Base-by-base conservation (phyloP, 2,797 vertebrate species). In the Chloroceryle inda region DNA sequence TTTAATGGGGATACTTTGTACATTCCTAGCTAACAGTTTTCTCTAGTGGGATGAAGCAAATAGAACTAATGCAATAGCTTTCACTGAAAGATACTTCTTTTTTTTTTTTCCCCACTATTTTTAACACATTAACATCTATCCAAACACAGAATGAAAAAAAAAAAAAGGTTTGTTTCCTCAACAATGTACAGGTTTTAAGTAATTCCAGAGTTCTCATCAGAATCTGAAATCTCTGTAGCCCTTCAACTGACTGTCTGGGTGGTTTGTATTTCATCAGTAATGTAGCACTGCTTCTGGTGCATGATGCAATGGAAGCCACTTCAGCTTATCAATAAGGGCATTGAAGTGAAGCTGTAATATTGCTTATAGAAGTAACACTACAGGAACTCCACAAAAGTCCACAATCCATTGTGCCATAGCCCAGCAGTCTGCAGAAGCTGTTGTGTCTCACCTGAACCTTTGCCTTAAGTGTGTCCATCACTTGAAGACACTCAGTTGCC, bases 361-460 rank as follows among this genome's bases (percentile, higher is more conserved):
- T 76, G 26, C 10, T 82, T 89, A 62, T 38, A 59, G n/a, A 69
- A 72, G 17, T 2, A 76, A 4, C 19, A 8, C 33, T 55, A 31
- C 24, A 52, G 59, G 44, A 62, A n/a, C 24, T 31, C 55, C 50
- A 45, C 33, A 1, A 1, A 74, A 81, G 8, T 26, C 26, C 19
- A 18, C 44, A 31, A 67, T 38, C 63, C 26, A 24, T 19, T 37
- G 16, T 12, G 4, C 6, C 27, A 10, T 2, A 83, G 61, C 37
- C 74, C 31, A 74, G 50, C n/a, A 85, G 27, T 5, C 53, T 79
- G 50, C 40, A 58, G 26, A 2, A 2, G 35, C 27, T 0, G 0
- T 42, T 14, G 16, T 13, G 31, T 47, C 40, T 77, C 71, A 71
- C 33, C 52, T 61, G 47, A 58, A 42, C 4, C 0, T 79, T 49